These are phyloP conservation scores for Aphelenchoides avenae DNA, from an alignment of 1,140 invertebrate species.

Conservation along the genomic window DNA sequence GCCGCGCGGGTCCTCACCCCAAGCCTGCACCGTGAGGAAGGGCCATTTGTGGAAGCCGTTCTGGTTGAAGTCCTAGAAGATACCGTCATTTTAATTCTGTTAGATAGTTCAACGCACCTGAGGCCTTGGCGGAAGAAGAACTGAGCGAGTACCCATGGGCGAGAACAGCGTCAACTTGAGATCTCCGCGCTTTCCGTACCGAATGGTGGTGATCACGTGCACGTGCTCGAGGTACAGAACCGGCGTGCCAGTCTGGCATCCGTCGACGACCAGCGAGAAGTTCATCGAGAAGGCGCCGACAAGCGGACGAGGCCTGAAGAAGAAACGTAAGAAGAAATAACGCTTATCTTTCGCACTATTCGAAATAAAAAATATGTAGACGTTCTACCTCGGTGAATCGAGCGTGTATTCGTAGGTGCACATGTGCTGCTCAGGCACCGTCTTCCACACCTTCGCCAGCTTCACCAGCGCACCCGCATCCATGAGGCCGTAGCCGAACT, in stretches of 20 bases:
- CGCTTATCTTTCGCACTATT: too few species aligned
- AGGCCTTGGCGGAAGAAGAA: slow-evolving; percentile 53
- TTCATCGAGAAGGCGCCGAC: slow-evolving; percentile 52
- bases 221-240: slow-evolving; percentile 86
- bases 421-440: slow-evolving; percentile 89
- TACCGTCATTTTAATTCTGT: neutral
- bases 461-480: slow-evolving; percentile 88
- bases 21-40: slow-evolving; percentile 82
- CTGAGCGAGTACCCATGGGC: slow-evolving; percentile 50
- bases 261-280: slow-evolving; percentile 54
- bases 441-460: slow-evolving; percentile 79
- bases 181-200: slow-evolving; percentile 75
- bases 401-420: slow-evolving; percentile 65
- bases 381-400: slow-evolving; percentile 49
- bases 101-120: slow-evolving; percentile 31
- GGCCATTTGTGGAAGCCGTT: slow-evolving; percentile 77
- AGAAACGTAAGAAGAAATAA: neutral
- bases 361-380: too few species aligned
- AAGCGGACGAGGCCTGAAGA: slow-evolving; percentile 53
- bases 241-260: slow-evolving; percentile 51
- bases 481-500: slow-evolving; percentile 96
- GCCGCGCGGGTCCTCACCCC: slow-evolving; percentile 78
- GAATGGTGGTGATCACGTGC: slow-evolving; percentile 79
- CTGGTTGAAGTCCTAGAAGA: slow-evolving; percentile 67
- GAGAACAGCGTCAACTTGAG: slow-evolving; percentile 54